Evolutionary conservation across 2,113 vertebrate species (phyloP), one percentile per base, ranked within the genome.

Genomic region (Ellobius talpinus): DNA sequence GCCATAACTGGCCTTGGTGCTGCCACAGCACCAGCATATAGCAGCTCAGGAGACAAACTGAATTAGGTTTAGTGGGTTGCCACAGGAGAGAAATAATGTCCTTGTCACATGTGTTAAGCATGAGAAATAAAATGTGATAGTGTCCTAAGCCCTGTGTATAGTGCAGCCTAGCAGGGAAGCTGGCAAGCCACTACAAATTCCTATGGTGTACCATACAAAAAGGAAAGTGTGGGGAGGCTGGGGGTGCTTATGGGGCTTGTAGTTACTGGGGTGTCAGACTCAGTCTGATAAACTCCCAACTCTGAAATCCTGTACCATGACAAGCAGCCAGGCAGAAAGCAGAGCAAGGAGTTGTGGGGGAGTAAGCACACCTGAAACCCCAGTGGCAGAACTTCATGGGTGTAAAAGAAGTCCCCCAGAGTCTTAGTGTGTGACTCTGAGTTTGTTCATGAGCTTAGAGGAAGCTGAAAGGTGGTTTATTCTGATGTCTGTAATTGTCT

Each of bases 1-100:
- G 10, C 36, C 87, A 8, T 1, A 0, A 23, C 66, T 19, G 1
- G 33, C 16, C 21, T 26, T 1, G 0, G 76, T 76, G 61, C 55
- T 86, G 61, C 73, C 73, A 11, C 12, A 16, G 76, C 10, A 58
- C 21, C 7, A 79, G 45, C 26, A 45, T 58, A 26, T 0, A 17
- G 23, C 31, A 61, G 6, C 45, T 79, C 19, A 9, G 36, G 63
- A 58, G 24, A 12, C 23, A 31, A 50, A 82, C 16, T 1, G 17
- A n/a, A 39, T 36, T 77, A 47, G 68, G 23, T 84, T 1, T 1
- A 88, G 1, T 9, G 17, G 19, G 13, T 47, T 85, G 63, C 55
- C 47, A 2, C 33, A 9, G 52, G 29, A 5, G 11, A 31, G 50
- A 24, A 63, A 14, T 6, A 9, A 31, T 58, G 12, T 74, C 39